A percentile compares a stretch with the other conserved stretches of the same genome.
phyloP scores from a whole-genome alignment of 2,797 vertebrate species.

The Thamnophis elegans region DNA sequence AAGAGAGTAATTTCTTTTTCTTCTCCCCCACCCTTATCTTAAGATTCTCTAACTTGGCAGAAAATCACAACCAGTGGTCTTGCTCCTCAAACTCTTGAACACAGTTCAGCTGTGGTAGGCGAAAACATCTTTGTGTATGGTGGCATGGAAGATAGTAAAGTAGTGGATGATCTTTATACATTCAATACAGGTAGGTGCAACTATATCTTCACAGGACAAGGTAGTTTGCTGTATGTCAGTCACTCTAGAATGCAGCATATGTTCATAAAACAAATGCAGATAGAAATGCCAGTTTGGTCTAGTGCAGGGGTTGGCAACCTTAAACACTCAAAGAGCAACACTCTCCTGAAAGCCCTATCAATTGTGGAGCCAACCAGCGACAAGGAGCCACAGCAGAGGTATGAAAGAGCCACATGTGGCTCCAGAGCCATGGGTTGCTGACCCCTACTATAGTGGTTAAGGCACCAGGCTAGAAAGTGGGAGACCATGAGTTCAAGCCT shows the following conservation, averaged over 20 bases:
- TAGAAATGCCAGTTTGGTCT: neutral
- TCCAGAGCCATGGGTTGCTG: no score
- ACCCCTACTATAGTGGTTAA: neutral
- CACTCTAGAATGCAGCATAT: neutral
- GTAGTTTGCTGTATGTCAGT: neutral
- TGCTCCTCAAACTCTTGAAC: conserved; percentile 10
- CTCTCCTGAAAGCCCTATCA: no score
- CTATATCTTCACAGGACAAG: neutral
- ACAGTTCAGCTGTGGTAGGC: conserved; percentile 14
- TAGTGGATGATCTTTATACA: neutral
- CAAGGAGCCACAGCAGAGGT: no score
- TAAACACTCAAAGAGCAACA: no score
- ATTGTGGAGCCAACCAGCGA: no score
- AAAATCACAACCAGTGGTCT: conserved; percentile 28
- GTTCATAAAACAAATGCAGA: neutral
- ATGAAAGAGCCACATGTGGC: no score
- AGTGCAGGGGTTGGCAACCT: no score
- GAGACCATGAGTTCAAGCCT: neutral
- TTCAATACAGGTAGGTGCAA: conserved; percentile 44
- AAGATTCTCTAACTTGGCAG: conserved; percentile 29
- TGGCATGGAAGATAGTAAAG: conserved; percentile 3
- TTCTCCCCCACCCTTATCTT: neutral
- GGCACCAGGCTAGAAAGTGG: neutral
- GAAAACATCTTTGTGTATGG: conserved; percentile 32
- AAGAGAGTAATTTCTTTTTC: neutral